A percentile compares a stretch with the other conserved stretches of the same genome.
Evolutionary conservation across 2,113 vertebrate genomes (phyloP).

Genomic region (Pionites leucogaster): DNA sequence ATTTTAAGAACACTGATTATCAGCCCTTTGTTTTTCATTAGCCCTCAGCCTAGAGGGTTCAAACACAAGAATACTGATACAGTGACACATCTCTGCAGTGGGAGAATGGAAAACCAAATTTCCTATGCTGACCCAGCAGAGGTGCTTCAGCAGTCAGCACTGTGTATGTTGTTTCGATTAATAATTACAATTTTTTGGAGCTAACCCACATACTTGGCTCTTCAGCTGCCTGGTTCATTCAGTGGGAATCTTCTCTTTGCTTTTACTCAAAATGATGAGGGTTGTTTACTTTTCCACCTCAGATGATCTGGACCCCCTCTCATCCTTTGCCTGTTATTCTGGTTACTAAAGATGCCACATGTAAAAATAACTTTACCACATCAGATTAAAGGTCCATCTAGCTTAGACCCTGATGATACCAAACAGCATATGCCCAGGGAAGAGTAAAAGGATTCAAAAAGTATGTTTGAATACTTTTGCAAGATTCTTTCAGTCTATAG

Average conservation of each 20-base stretch:
- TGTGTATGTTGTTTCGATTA: neutral
- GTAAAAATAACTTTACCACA: accelerated
- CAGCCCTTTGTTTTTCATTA: constrained; percentile 26
- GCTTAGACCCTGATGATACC: neutral
- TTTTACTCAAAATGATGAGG: neutral
- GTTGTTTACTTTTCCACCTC: neutral
- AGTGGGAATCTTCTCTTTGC: neutral
- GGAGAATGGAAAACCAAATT: neutral
- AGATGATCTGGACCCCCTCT: neutral
- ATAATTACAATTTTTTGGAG: neutral
- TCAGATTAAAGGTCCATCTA: neutral
- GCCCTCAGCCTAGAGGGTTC: neutral
- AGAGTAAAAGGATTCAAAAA: neutral
- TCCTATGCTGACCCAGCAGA: neutral
- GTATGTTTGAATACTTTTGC: neutral
- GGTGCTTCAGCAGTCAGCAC: neutral
- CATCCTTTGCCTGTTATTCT: neutral
- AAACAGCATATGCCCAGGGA: neutral
- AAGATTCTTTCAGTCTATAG: neutral
- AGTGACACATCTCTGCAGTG: neutral
- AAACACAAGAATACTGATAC: neutral
- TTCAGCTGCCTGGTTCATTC: neutral
- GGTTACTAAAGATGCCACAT: neutral
- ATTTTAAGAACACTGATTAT: neutral
- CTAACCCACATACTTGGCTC: neutral